phyloP scores from a whole-genome alignment of 2,888 invertebrate genomes.

The Coelopa pilipes region DNA sequence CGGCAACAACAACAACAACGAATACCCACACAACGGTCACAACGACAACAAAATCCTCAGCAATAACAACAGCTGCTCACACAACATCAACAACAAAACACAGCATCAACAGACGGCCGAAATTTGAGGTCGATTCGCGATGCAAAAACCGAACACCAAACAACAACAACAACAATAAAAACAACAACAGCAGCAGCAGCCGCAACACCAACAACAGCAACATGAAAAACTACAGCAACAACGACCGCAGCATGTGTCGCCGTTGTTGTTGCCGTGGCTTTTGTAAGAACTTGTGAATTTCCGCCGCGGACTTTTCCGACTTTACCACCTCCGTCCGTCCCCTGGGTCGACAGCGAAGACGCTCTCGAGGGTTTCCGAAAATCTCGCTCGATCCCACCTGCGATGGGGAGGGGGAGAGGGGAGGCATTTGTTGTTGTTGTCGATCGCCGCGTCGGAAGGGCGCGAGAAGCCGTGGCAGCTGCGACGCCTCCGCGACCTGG shows the following conservation, averaged over 20 bases:
- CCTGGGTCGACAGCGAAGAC: no score
- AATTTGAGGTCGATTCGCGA: constrained; percentile 29
- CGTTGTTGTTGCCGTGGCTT: no score
- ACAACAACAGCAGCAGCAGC: constrained; percentile 13
- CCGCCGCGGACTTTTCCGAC: constrained; percentile 25
- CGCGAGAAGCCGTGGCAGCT: not conserved
- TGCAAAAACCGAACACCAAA: constrained; percentile 7
- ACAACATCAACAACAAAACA: no score
- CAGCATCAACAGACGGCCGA: constrained; percentile 7
- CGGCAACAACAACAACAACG: no score
- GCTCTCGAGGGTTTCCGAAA: not conserved
- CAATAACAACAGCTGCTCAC: no score
- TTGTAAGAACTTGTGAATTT: constrained; percentile 19
- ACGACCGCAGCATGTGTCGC: constrained; percentile 2
- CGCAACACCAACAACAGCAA: not conserved
- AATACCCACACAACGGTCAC: no score
- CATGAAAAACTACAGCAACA: no score
- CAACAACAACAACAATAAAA: no score
- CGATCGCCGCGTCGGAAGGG: not conserved
- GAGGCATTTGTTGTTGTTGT: constrained; percentile 14
- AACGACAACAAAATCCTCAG: no score
- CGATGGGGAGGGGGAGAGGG: no score
- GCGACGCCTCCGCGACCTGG: constrained; percentile 2
- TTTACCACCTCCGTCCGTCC: not conserved
- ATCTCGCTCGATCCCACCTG: not conserved